These are phyloP conservation scores for Cherax quadricarinatus DNA, from an alignment of 1,140 invertebrate species.

Conservation along the genomic window DNA sequence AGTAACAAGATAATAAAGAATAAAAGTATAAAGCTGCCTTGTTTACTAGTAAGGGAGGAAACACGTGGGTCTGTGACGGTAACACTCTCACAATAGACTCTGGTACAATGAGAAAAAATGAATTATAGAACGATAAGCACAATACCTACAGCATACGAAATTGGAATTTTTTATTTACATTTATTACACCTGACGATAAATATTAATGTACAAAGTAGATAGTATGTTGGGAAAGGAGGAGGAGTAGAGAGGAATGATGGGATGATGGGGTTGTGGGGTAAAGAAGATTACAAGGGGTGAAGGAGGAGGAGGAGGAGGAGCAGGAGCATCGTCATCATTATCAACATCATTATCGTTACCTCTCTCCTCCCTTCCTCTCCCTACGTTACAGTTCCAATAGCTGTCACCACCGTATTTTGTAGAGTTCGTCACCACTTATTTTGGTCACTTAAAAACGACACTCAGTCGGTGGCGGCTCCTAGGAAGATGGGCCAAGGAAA, in stretches of 20 bases:
- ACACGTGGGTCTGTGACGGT: constrained; percentile 4
- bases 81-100: constrained; percentile 63
- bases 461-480: neutral
- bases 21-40: constrained; percentile 59
- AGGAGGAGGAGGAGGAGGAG: neutral
- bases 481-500: neutral
- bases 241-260: neutral
- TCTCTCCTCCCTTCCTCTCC: too few relatives aligned
- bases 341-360: neutral
- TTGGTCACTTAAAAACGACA: neutral
- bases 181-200: constrained; percentile 70
- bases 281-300: neutral
- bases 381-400: too few relatives aligned
- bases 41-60: constrained; percentile 36
- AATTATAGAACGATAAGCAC: constrained; percentile 67
- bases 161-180: constrained; percentile 65
- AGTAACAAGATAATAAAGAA: constrained; percentile 51
- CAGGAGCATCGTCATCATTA: neutral
- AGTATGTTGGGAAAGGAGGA: neutral
- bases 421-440: too few relatives aligned
- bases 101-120: constrained; percentile 61
- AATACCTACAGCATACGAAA: constrained; percentile 70
- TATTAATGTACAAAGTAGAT: constrained; percentile 62
- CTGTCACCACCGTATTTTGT: too few relatives aligned
- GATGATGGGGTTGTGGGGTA: neutral